phyloP scores from a whole-genome alignment of 2,113 vertebrate genomes.

The Jacana jacana region DNA sequence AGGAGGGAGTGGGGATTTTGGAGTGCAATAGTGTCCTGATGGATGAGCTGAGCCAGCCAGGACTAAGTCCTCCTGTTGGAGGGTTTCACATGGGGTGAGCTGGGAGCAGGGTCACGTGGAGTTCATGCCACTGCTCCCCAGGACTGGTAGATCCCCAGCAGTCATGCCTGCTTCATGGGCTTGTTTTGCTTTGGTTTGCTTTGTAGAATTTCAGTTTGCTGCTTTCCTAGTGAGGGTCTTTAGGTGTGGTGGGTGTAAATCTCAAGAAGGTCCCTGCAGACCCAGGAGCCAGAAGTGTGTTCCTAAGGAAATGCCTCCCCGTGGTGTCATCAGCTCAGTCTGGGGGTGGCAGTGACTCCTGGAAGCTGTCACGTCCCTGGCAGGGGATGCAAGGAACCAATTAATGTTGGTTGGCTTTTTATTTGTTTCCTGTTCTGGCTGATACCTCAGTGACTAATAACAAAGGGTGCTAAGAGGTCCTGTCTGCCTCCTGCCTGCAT shows the following conservation, averaged over 20 bases:
- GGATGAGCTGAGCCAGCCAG: background rate
- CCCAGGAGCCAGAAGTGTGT: fast-evolving
- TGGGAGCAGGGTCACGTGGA: fast-evolving
- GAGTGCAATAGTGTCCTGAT: fast-evolving
- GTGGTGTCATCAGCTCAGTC: background rate
- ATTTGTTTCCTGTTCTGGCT: background rate
- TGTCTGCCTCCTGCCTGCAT: fast-evolving
- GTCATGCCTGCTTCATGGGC: background rate
- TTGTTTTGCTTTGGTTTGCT: background rate
- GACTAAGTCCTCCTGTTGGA: background rate
- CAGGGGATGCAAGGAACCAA: background rate
- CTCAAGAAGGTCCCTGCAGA: background rate
- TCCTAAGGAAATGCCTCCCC: fast-evolving
- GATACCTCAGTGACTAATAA: background rate
- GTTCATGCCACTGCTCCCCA: fast-evolving
- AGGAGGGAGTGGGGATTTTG: background rate
- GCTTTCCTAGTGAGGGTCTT: background rate
- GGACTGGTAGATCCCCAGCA: background rate
- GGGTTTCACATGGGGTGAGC: background rate
- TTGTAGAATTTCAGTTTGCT: background rate
- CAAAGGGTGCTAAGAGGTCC: background rate
- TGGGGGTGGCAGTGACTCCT: too few species aligned
- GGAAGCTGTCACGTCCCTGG: background rate
- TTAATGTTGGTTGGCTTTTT: background rate
- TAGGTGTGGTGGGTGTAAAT: background rate